Evolutionary conservation across 2,888 invertebrate genomes (phyloP).

Genomic region (Rotaria socialis): DNA sequence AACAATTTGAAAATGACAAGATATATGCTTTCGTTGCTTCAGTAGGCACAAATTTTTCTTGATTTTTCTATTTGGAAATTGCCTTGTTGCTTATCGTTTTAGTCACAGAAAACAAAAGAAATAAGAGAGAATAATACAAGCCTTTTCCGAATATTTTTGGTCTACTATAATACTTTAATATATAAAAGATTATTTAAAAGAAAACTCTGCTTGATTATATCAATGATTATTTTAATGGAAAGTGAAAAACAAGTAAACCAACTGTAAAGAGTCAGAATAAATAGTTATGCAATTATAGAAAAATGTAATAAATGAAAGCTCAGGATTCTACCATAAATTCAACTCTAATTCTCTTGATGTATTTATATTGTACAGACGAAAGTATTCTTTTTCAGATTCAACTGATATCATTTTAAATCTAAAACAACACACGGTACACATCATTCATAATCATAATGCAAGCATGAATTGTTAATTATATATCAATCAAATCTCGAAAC

Average conservation of each 20-base stretch:
- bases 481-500: too few species aligned
- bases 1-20: too few species aligned
- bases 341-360: too few species aligned
- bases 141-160: not conserved
- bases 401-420: not conserved
- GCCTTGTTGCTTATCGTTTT: too few species aligned
- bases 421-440: not conserved
- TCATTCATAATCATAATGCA: too few species aligned
- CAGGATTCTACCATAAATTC: too few species aligned
- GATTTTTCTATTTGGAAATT: too few species aligned
- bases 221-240: not conserved
- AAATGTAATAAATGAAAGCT: not conserved
- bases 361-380: not conserved
- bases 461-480: too few species aligned
- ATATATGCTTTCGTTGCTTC: too few species aligned
- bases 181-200: not conserved
- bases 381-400: not conserved
- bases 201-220: not conserved
- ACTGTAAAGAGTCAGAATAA: too few species aligned
- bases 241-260: not conserved
- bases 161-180: not conserved
- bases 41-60: too few species aligned
- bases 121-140: not conserved
- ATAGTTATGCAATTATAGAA: not conserved
- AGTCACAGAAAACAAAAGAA: too few species aligned